phyloP scores from a whole-genome alignment of 2,113 vertebrate species.

The Lepus timidus region DNA sequence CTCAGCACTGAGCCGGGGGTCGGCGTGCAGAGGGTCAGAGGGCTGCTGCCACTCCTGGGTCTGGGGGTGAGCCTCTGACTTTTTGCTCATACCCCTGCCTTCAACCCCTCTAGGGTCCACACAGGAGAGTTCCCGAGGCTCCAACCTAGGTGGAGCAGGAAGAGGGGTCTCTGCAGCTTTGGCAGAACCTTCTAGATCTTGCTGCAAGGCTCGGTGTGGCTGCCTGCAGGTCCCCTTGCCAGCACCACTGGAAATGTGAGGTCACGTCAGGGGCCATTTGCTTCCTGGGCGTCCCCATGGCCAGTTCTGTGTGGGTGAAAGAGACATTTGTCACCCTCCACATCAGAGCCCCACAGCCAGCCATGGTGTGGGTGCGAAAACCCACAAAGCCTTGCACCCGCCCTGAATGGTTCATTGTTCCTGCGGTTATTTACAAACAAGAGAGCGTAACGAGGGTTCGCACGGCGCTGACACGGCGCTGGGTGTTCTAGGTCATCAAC shows the following conservation, averaged over 20 bases:
- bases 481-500: no score
- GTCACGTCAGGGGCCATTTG: rapidly evolving
- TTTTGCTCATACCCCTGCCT: background rate
- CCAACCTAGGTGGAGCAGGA: rapidly evolving
- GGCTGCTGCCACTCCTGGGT: background rate
- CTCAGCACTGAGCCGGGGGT: background rate
- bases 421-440: no score
- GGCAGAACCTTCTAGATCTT: rapidly evolving
- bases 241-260: rapidly evolving
- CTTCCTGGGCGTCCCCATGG: background rate
- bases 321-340: background rate
- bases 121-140: background rate
- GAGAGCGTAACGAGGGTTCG: no score
- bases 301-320: background rate
- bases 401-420: no score
- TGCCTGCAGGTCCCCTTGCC: no score
- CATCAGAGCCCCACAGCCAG: no score
- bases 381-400: no score
- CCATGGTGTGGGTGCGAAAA: no score
- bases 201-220: background rate
- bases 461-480: rapidly evolving
- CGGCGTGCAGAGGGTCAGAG: background rate
- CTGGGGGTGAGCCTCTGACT: background rate
- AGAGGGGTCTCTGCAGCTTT: no score
- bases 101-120: background rate